phyloP scores from a whole-genome alignment of 2,888 invertebrate genomes.

The Hemicrepidius hirtus region DNA sequence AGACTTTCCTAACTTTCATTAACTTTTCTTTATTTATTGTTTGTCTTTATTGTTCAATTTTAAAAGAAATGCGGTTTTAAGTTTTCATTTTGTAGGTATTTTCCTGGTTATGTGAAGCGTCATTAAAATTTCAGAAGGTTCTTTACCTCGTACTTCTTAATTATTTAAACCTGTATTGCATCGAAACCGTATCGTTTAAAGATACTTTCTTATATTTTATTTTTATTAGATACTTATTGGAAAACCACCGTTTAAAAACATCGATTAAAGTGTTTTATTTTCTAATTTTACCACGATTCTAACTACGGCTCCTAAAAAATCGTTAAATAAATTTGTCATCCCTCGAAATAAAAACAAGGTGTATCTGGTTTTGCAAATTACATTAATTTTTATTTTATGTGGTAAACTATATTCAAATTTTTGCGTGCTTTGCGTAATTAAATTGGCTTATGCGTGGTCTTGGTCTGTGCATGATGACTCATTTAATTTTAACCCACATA shows the following conservation, averaged over 20 bases:
- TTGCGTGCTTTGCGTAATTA: conserved; percentile 5
- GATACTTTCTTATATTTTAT: background rate
- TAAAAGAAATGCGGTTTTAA: background rate
- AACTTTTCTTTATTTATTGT: conserved; percentile 2
- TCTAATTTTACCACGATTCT: too few species aligned
- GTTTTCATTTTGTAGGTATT: background rate
- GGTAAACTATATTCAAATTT: conserved; percentile 10
- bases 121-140: conserved; percentile 14
- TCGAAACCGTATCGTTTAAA: conserved; percentile 7
- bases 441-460: conserved; percentile 10
- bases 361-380: background rate
- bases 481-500: conserved; percentile 62
- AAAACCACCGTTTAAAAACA: background rate
- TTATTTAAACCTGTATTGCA: background rate
- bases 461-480: conserved; percentile 59
- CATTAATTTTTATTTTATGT: conserved; percentile 1
- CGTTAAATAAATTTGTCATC: background rate
- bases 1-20: conserved; percentile 3
- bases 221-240: background rate
- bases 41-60: background rate
- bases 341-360: background rate
- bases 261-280: too few species aligned
- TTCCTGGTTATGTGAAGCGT: background rate
- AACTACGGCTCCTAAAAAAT: too few species aligned
- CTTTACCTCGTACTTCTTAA: conserved; percentile 3